Base-by-base conservation (phyloP, 2,888 invertebrate genomes). In the Orthonevra nobilis region DNA sequence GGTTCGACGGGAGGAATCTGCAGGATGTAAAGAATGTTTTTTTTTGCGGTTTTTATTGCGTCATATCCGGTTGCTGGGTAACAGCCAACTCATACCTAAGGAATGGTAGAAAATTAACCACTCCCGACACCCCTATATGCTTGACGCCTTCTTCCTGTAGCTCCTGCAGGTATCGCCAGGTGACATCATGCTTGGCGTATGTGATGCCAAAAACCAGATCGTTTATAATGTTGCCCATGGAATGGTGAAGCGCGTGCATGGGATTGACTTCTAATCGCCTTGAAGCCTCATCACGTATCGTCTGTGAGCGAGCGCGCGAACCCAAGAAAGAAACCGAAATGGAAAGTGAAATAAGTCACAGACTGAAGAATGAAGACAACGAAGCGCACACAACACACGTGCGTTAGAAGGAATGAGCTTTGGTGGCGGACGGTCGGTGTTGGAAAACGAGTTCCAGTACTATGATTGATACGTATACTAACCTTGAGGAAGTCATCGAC, bases 111-210 rank as follows among this genome's bases (percentile, higher is more conserved):
- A 96, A 97, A 87, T 97, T 97, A 1, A 96, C 90, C 7, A 94
- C 92, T 1, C 94, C 96, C 0, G 96, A 93, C 1, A 97, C 92
- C 0, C 96, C 95, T 85, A 97, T 94, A 83, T 93, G 91, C 85
- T 95, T 94, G 48, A 94, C 92, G 0, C 96, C 96, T 86, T 95
- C 94, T 85, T 96, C 95, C 87, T 96, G 95, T 52, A 95, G 89
- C 82, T 92, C 89, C 83, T 94, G 92, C 63, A 96, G 89, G 92
- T 94, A 94, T 63, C 89, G 89, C 95, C 96, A 97, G 3, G 92
- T 92, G 84, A 91, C 90, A 85, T 96, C 94, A 64, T 94, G 90
- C 50, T 91, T 90, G 1, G 90, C 89, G 87, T 92, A 96, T 82
- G 91, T 91, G 83, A 91, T 91, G 0, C 96, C 96, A 84, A 96